Percentiles rank a stretch among this genome's conserved stretches.
phyloP scores from a whole-genome alignment of 2,888 invertebrate genomes.

The Heliconius charithonia region DNA sequence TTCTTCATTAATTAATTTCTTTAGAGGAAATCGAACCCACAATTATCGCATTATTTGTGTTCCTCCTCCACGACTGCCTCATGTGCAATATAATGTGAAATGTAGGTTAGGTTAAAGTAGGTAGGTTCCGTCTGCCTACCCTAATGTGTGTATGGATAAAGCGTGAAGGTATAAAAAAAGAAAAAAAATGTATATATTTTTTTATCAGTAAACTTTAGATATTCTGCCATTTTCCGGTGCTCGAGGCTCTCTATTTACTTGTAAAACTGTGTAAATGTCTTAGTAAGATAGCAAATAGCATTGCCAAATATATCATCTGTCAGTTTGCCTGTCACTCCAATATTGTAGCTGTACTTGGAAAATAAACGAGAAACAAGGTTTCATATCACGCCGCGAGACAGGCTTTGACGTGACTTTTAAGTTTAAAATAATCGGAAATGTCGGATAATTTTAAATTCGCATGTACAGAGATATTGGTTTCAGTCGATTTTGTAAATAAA shows the following conservation, averaged over 20 bases:
- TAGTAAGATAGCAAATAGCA: constrained; percentile 13
- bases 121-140: no score
- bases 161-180: no score
- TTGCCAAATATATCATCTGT: constrained; percentile 11
- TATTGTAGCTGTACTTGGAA: not conserved
- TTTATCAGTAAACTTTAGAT: not conserved
- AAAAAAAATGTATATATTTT: no score
- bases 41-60: no score
- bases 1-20: no score
- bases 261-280: not conserved
- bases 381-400: constrained; percentile 9
- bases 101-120: no score
- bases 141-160: no score
- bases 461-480: not conserved
- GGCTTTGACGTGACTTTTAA: not conserved
- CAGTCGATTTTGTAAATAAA: not conserved
- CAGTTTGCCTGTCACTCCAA: constrained; percentile 13
- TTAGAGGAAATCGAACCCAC: no score
- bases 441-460: not conserved
- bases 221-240: not conserved
- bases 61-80: no score
- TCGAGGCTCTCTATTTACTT: not conserved
- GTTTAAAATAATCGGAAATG: constrained; percentile 1
- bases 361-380: constrained; percentile 20
- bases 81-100: no score